phyloP scores from a whole-genome alignment of 2,113 vertebrate genomes.

The Engystomops pustulosus region DNA sequence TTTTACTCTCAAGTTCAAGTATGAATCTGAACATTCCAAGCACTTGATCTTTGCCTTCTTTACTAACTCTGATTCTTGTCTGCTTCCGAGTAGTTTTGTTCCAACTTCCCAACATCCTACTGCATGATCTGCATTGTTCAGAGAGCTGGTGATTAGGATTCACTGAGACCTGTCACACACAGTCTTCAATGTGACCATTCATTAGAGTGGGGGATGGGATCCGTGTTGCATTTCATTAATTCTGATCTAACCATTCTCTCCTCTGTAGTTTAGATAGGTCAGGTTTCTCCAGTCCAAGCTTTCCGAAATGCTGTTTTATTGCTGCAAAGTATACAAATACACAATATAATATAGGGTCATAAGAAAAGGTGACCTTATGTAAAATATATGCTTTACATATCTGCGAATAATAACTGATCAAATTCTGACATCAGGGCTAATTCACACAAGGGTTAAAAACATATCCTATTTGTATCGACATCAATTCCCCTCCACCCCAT shows the following conservation, averaged over 20 bases:
- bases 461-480: too few species aligned
- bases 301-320: not conserved
- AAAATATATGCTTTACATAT: too few species aligned
- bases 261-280: not conserved
- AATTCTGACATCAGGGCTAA: too few species aligned
- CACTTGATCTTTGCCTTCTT: conserved; percentile 21
- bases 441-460: too few species aligned
- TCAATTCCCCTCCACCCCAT: too few species aligned
- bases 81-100: conserved; percentile 33
- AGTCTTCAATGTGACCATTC: conserved; percentile 51
- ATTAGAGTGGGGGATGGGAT: conserved; percentile 36
- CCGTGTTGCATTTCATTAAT: conserved; percentile 33
- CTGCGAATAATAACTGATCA: too few species aligned
- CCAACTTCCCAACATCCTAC: conserved; percentile 47
- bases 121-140: conserved; percentile 54
- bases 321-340: too few species aligned
- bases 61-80: conserved; percentile 10
- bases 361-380: too few species aligned
- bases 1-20: too few species aligned
- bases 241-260: conserved; percentile 44
- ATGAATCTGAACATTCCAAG: not conserved
- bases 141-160: conserved; percentile 37
- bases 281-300: not conserved
- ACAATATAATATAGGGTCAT: too few species aligned
- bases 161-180: conserved; percentile 49